Evolutionary conservation across 2,888 invertebrate species (phyloP).

Genomic region (Pasiphila rectangulata): DNA sequence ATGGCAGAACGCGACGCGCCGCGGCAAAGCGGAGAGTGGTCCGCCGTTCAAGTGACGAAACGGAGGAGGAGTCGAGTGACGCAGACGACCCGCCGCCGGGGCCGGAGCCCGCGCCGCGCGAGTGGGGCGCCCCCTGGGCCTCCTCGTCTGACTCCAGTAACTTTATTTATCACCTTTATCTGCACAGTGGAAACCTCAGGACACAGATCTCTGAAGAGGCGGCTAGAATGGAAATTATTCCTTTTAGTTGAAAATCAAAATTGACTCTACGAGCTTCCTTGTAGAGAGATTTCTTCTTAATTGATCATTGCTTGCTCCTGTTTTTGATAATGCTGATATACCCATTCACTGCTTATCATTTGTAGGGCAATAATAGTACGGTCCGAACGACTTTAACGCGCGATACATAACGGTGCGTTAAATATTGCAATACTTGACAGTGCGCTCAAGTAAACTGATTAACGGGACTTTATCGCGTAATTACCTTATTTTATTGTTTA

Average conservation of each 20-base stretch:
- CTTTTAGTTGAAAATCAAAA: not conserved
- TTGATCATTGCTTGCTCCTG: too few relatives aligned
- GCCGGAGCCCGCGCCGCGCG: slow-evolving; percentile 72
- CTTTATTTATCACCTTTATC: slow-evolving; percentile 2
- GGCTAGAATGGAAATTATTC: not conserved
- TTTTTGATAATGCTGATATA: too few relatives aligned
- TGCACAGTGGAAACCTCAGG: not conserved
- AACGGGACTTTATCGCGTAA: too few relatives aligned
- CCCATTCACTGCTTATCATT: too few relatives aligned
- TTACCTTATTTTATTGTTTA: too few relatives aligned
- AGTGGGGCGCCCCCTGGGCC: slow-evolving; percentile 80
- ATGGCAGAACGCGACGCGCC: slow-evolving; percentile 56
- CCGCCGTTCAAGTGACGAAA: slow-evolving; percentile 73
- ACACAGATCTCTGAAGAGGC: slow-evolving; percentile 1
- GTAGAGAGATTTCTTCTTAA: too few relatives aligned
- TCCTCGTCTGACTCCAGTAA: slow-evolving; percentile 71
- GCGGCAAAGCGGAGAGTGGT: slow-evolving; percentile 64
- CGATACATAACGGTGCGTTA: too few relatives aligned
- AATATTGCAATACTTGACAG: too few relatives aligned
- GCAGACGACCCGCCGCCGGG: slow-evolving; percentile 74
- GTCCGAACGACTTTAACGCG: too few relatives aligned
- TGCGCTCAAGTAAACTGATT: too few relatives aligned
- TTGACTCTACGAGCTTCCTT: too few relatives aligned
- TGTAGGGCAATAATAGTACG: too few relatives aligned
- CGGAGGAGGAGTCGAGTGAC: slow-evolving; percentile 73